Evolutionary conservation across 2,113 vertebrate species (phyloP), one percentile per base, ranked within the genome.

Genomic region (Poecile atricapillus): DNA sequence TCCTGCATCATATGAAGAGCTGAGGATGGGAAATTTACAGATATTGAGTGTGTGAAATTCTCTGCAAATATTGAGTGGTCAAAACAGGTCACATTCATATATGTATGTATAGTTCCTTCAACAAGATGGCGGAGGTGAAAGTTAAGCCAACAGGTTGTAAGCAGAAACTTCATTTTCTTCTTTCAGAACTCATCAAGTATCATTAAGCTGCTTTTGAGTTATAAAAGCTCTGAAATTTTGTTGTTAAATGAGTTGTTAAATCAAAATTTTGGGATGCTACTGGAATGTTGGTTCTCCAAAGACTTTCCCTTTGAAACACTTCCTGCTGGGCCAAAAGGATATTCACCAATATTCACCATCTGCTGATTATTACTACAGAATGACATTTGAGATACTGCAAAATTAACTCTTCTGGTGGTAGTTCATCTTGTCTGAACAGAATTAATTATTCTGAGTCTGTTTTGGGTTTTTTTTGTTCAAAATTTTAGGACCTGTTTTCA

Each of bases 1-100:
- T 2, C 9, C 7, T 2, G 1, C 15, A 49, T 1, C 1, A 5
- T 41, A 20, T 44, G 28, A 49, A 86, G 17, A 56, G 3, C 5
- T 25, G 15, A 43, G 24, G 24, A n/a, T 60, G 52, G 15, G 21
- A 71, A 63, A 83, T 50, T 69, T 81, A 30, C 25, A 65, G 25
- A 24, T 76, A 68, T 0, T 44, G 68, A 44, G 5, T 41, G 31
- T 60, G 39, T 73, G 44, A 86, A 60, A n/a, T 15, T 55, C n/a
- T 73, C 41, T 62, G 28, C 11, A 89, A 86, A 43, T 41, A 46
- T 43, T 58, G 28, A 77, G 56, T 21, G 5, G 9, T 18, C 2
- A 14, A 81, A 74, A n/a, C 9, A 47, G 27, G 18, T 70, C 28
- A 31, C 13, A 18, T 83, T 93, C 0, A 0, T 31, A 12, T 49